A percentile compares a stretch with the other conserved stretches of the same genome.
These are phyloP conservation scores for Noctuana brunneofusca DNA, from an alignment of 2,888 invertebrate species.

Conservation along the genomic window DNA sequence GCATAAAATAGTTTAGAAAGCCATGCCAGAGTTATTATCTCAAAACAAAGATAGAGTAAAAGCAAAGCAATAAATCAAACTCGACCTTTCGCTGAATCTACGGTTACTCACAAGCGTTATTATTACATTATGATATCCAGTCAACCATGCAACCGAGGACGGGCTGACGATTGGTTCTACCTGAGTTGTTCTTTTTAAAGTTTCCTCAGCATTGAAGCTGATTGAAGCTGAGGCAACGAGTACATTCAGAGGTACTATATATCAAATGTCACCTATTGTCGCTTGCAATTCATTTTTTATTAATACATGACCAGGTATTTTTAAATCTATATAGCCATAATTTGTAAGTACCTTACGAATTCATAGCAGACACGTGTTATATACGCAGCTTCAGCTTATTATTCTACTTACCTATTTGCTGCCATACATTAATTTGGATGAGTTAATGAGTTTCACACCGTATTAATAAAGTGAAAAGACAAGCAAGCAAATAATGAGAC, in stretches of 20 bases:
- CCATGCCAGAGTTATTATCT: background rate
- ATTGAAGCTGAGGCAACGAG: background rate
- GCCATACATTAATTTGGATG: no score
- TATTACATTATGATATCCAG: conserved; percentile 20
- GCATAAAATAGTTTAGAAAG: background rate
- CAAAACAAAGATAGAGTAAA: conserved; percentile 20
- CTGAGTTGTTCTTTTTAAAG: conserved; percentile 16
- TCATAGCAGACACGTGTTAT: no score
- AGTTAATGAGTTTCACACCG: no score
- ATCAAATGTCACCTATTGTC: conserved; percentile 3
- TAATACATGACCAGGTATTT: no score
- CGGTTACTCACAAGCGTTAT: conserved; percentile 20
- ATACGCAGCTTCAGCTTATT: no score
- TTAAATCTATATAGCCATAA: no score
- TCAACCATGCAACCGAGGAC: conserved; percentile 15
- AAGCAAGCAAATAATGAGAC: no score
- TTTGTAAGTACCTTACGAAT: no score
- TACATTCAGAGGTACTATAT: conserved; percentile 10
- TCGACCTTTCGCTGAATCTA: conserved; percentile 21
- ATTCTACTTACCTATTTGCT: no score
- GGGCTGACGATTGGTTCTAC: conserved; percentile 15
- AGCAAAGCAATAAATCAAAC: conserved; percentile 26
- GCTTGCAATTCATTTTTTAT: background rate
- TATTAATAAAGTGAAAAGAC: no score
- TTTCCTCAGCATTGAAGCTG: conserved; percentile 1